Base-by-base conservation (phyloP, 2,113 vertebrate species). In the Garra rufa region DNA sequence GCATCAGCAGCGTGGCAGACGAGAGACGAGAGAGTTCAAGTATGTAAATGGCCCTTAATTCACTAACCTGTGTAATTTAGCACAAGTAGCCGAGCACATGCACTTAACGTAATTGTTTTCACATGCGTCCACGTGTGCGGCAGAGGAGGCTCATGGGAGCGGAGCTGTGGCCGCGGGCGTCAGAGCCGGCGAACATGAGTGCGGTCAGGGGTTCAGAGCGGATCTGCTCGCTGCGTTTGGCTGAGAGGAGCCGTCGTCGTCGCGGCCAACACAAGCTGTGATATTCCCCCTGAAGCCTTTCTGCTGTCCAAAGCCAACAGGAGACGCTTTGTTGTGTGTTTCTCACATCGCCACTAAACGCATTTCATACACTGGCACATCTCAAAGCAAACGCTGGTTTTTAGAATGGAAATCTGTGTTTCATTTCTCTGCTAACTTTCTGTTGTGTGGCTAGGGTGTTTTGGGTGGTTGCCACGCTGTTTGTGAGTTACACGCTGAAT, bases 71-170 rank as follows among this genome's bases (percentile, higher is more conserved):
- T 83, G 88, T 91, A 91, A 91, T 92, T 90, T 86, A 83, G 85
- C 88, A 85, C 88, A 88, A 88, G 91, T 86, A 90, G 86, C 90
- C 85, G 83, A 90, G 92, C 82, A 88, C 81, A 85, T 86, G 85
- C 89, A 89, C 88, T 91, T 86, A 86, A 83, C 79, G 86, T 94
- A 92, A 93, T 92, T 85, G 76, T 83, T 88, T 86, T 92, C 93
- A 91, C 74, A 88, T 93, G 92, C 86, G 87, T 38, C 79, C 71
- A 83, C 38, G 57, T 85, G 14, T 91, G 79, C 81, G 75, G 61
- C 6, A 81, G 74, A 73, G 24, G 81, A 85, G 87, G 87, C 59
- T 73, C 57, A 41, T 48, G n/a, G 77, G 76, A 61, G 50, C 52
- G 26, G 11, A 48, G 70, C 43, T 15, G 13, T 17, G 43, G 43